Percentiles rank a stretch among this genome's conserved stretches.
Evolutionary conservation across 2,797 vertebrate species (phyloP).

Genomic region (Pseudochirops cupreus): DNA sequence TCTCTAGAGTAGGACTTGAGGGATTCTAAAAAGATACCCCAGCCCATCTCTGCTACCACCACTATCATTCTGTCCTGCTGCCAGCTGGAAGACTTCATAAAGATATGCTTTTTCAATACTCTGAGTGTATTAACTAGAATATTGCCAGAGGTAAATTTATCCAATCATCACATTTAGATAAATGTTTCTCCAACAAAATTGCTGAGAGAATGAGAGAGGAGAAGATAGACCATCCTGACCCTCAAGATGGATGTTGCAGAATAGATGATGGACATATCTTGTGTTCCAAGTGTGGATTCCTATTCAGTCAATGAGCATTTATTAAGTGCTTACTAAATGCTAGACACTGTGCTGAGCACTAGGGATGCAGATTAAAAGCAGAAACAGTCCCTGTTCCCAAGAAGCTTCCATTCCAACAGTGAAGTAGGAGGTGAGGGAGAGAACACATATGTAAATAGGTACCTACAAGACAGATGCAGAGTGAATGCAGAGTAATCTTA

Average conservation of each 20-base stretch:
- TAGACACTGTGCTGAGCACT: neutral
- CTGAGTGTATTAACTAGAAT: neutral
- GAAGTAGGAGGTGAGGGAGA: neutral
- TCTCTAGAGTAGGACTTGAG: slow-evolving; percentile 18
- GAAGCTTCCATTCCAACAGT: neutral
- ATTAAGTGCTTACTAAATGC: neutral
- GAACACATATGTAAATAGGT: neutral
- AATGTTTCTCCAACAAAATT: neutral
- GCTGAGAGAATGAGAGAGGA: neutral
- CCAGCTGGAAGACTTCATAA: neutral
- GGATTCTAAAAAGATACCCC: neutral
- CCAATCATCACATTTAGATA: neutral
- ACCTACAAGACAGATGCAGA: neutral
- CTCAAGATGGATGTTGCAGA: neutral
- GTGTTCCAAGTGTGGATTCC: neutral
- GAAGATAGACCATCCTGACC: neutral
- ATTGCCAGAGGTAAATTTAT: neutral
- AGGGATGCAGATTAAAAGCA: neutral
- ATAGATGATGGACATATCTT: neutral
- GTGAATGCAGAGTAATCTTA: neutral
- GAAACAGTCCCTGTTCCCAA: neutral
- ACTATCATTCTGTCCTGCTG: neutral
- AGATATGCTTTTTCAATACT: neutral
- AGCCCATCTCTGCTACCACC: neutral
- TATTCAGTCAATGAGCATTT: neutral